Conservation (phyloP, 2,797 vertebrate genomes). For the Crypturellus tataupa region DNA sequence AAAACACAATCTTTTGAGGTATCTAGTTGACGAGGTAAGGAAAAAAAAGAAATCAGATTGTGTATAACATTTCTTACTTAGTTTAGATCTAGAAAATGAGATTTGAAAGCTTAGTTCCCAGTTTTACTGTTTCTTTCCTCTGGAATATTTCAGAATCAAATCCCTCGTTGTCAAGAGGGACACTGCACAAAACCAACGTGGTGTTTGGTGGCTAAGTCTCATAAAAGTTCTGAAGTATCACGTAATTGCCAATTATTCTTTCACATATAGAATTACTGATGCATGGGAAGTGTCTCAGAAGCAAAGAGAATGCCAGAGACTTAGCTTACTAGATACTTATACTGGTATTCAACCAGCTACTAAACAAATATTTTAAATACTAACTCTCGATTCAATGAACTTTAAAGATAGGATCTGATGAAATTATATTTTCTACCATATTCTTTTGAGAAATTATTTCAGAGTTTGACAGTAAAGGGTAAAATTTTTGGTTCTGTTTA, state of each 20-base stretch:
- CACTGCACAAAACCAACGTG: background rate
- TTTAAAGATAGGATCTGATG: background rate
- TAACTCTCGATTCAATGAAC: background rate
- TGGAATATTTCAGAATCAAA: background rate
- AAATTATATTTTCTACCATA: background rate
- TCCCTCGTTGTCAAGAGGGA: background rate
- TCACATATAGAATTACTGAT: background rate
- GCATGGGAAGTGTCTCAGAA: background rate
- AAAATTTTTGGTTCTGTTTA: background rate
- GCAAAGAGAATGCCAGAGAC: rapidly evolving
- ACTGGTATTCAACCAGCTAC: background rate
- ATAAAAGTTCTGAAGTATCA: background rate
- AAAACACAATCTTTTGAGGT: background rate
- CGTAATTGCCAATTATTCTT: background rate
- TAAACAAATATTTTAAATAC: background rate
- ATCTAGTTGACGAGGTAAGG: background rate
- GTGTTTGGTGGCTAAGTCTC: background rate
- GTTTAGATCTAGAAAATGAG: background rate
- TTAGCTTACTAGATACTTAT: background rate
- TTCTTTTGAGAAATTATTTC: background rate
- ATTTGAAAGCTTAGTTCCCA: background rate
- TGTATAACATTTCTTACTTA: background rate
- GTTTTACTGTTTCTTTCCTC: background rate
- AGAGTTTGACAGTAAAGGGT: background rate
- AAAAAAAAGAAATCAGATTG: background rate